phyloP scores from a whole-genome alignment of 1,140 invertebrate species.

The Leptinotarsa defecta region DNA sequence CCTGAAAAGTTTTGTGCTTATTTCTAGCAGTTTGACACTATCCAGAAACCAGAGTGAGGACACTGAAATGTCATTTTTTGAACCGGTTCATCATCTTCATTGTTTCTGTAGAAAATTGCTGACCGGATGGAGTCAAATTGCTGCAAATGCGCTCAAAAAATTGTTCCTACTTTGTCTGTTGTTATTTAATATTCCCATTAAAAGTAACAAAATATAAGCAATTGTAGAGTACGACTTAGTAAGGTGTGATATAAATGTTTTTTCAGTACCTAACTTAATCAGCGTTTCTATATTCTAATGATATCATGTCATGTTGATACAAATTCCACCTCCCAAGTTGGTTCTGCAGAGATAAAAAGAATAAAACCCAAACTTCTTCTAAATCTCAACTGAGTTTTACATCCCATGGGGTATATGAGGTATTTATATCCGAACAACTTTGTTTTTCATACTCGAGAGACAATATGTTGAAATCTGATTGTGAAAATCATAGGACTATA shows the following conservation, averaged over 20 bases:
- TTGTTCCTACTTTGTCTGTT: constrained; percentile 45
- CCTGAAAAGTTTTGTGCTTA: constrained; percentile 29
- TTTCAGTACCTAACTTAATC: constrained; percentile 15
- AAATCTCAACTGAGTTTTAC: too few relatives aligned
- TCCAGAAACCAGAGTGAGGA: too few relatives aligned
- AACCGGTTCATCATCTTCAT: too few relatives aligned
- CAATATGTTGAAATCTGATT: too few relatives aligned
- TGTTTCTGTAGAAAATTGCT: too few relatives aligned
- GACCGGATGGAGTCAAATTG: background rate
- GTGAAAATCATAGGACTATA: too few relatives aligned
- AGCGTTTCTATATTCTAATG: constrained; percentile 20
- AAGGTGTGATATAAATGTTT: constrained; percentile 49
- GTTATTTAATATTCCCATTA: constrained; percentile 31
- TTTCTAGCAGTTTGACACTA: constrained; percentile 1
- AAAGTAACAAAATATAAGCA: constrained; percentile 45
- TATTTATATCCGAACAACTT: too few relatives aligned
- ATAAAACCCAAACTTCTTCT: too few relatives aligned
- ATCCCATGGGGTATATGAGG: too few relatives aligned
- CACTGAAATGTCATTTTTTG: too few relatives aligned
- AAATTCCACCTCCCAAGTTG: background rate
- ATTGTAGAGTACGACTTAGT: constrained; percentile 49
- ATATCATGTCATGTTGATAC: constrained; percentile 1
- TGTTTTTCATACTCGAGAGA: too few relatives aligned
- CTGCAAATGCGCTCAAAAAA: constrained; percentile 29
- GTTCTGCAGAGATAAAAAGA: too few relatives aligned